Evolutionary conservation across 2,797 vertebrate species (phyloP).

Genomic region (Acanthurus lineatus): DNA sequence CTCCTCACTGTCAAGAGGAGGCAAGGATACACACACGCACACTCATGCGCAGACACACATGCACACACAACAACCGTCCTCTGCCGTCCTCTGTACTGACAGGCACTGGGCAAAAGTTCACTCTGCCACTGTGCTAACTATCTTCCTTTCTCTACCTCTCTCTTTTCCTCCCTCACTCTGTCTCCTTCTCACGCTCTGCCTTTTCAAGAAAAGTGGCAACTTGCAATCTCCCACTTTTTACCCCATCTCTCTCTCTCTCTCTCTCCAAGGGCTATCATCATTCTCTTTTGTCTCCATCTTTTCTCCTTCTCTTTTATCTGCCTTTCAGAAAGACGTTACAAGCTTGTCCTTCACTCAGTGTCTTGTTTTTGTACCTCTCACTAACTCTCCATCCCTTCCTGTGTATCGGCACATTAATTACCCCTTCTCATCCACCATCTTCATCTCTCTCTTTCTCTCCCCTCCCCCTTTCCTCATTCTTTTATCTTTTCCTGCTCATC

Average conservation of each 20-base stretch:
- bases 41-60: background rate
- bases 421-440: conserved; percentile 28
- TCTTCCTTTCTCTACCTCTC: conserved; percentile 44
- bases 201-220: conserved; percentile 65
- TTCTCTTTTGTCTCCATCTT: conserved; percentile 37
- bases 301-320: conserved; percentile 44
- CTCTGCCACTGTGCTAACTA: conserved; percentile 73
- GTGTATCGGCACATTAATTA: conserved; percentile 43
- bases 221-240: conserved; percentile 50
- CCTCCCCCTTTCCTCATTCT: background rate
- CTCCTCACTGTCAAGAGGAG: conserved; percentile 74
- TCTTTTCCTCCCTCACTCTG: conserved; percentile 34
- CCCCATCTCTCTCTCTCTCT: conserved; percentile 5
- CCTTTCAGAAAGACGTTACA: conserved; percentile 45
- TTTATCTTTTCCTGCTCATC: conserved; percentile 32
- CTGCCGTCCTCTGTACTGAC: conserved; percentile 60
- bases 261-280: conserved; percentile 30
- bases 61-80: conserved; percentile 28
- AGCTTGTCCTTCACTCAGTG: conserved; percentile 55
- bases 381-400: conserved; percentile 2
- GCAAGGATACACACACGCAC: conserved; percentile 50
- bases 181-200: conserved; percentile 54
- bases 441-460: background rate
- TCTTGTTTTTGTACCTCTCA: conserved; percentile 1
- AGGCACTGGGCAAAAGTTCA: conserved; percentile 81